A percentile compares a stretch with the other conserved stretches of the same genome.
Conservation (phyloP, 2,888 invertebrate genomes). For the Sepioteuthis lessoniana region DNA sequence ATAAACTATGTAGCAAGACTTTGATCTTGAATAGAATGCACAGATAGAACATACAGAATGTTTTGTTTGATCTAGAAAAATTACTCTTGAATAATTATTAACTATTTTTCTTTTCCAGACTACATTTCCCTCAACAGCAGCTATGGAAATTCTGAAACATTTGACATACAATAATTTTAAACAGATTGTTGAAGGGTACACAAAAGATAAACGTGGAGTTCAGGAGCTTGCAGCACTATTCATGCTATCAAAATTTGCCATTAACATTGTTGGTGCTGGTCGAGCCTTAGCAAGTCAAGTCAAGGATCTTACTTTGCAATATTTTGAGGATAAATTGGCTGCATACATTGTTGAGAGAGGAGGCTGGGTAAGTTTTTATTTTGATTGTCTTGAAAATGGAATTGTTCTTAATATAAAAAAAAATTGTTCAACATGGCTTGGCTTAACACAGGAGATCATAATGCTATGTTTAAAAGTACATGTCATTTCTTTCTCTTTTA, state of each 20-base stretch:
- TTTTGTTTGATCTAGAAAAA: too few species aligned
- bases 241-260: slow-evolving; percentile 68
- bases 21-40: too few species aligned
- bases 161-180: slow-evolving; percentile 70
- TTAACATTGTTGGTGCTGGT: slow-evolving; percentile 68
- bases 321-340: slow-evolving; percentile 73
- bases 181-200: slow-evolving; percentile 63
- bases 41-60: too few species aligned
- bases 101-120: slow-evolving; percentile 23
- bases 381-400: not conserved
- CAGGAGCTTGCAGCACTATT: slow-evolving; percentile 71
- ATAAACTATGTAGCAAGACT: too few species aligned
- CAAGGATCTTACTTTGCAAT: slow-evolving; percentile 71
- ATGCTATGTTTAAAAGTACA: too few species aligned
- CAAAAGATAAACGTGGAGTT: slow-evolving; percentile 68
- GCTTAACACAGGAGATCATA: too few species aligned
- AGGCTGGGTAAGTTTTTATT: slow-evolving; percentile 70
- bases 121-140: slow-evolving; percentile 55
- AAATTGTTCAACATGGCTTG: too few species aligned
- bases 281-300: slow-evolving; percentile 67
- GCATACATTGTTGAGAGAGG: slow-evolving; percentile 73
- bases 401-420: too few species aligned
- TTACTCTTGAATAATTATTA: too few species aligned
- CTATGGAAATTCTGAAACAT: slow-evolving; percentile 59
- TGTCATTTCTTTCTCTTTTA: too few species aligned